Evolutionary conservation across 2,888 invertebrate species (phyloP).

Genomic region (Ectropis crepuscularia): DNA sequence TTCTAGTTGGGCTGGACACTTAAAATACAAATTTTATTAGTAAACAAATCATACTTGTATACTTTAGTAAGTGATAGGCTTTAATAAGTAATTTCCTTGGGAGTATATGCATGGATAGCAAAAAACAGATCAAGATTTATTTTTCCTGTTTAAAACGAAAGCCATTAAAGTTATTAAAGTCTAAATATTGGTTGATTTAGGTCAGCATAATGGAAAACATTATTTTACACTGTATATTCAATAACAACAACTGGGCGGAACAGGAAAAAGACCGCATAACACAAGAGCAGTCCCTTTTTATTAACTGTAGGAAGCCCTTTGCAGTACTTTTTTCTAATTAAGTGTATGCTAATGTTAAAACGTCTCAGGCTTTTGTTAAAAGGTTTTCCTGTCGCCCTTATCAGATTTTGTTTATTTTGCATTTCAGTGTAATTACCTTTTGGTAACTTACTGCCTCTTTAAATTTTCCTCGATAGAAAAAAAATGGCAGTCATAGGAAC

Average conservation of each 20-base stretch:
- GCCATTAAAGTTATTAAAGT: too few species aligned
- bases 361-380: slow-evolving; percentile 27
- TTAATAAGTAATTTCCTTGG: too few species aligned
- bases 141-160: too few species aligned
- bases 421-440: slow-evolving; percentile 18
- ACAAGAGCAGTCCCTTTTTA: slow-evolving; percentile 16
- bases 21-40: too few species aligned
- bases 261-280: slow-evolving; percentile 13
- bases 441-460: slow-evolving; percentile 9
- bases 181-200: too few species aligned
- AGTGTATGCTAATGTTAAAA: slow-evolving; percentile 35
- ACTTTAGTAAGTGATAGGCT: too few species aligned
- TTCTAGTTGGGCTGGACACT: too few species aligned
- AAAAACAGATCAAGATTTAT: too few species aligned
- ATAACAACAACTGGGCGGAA: not conserved
- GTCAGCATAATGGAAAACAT: too few species aligned
- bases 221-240: not conserved
- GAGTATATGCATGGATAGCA: too few species aligned
- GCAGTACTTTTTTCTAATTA: slow-evolving; percentile 35
- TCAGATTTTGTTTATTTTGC: slow-evolving; percentile 32
- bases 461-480: slow-evolving; percentile 4
- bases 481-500: too few species aligned
- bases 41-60: too few species aligned
- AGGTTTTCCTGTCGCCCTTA: slow-evolving; percentile 23
- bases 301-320: slow-evolving; percentile 30